Base-by-base conservation (phyloP, 2,888 invertebrate genomes). In the Griposia aprilina region DNA sequence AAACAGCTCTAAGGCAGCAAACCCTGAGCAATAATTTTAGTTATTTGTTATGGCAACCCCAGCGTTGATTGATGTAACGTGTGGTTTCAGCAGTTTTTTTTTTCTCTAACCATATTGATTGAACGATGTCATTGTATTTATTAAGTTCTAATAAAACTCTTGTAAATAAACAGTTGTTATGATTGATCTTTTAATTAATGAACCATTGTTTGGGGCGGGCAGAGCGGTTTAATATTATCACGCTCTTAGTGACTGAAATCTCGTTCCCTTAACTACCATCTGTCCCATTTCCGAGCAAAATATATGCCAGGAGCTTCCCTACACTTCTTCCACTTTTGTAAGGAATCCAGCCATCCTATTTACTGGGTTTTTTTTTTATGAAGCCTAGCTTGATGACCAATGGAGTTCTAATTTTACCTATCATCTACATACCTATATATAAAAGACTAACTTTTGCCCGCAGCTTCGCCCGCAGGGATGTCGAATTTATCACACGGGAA, bases 71-170 rank as follows among this genome's bases (percentile, higher is more conserved):
- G 55, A 63, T 30, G 23, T 76, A 57, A 72, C 0, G 67, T 78
- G 74, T 77, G 71, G 41, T 75, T 68, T 77, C 45, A 70, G 66
- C 65, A 69, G 62, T 71, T 80, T 62, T 76, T 62, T 62, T 82
- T 74, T 77, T 41, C 45, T 74, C 36, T 81, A 88, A 81, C 57
- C 81, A 79, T 81, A 77, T 83, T 81, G 80, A 78, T 81, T 82
- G 76, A 84, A 78, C 71, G 62, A 76, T 87, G 76, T 83, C 15
- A 81, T 77, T 87, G 83, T 87, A 87, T 88, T 88, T 88, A 86
- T 81, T 85, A 87, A 87, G 88, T 81, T 83, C 72, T 67, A 85
- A 85, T 86, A 84, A 88, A 88, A 84, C 66, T 82, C 71, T 88
- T 88, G 88, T 87, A 87, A 83, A 88, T 87, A 87, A 82, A 76